Percentiles rank a stretch among this genome's conserved stretches.
Evolutionary conservation across 2,888 invertebrate species (phyloP).

Genomic region (Tortricodes alternella): DNA sequence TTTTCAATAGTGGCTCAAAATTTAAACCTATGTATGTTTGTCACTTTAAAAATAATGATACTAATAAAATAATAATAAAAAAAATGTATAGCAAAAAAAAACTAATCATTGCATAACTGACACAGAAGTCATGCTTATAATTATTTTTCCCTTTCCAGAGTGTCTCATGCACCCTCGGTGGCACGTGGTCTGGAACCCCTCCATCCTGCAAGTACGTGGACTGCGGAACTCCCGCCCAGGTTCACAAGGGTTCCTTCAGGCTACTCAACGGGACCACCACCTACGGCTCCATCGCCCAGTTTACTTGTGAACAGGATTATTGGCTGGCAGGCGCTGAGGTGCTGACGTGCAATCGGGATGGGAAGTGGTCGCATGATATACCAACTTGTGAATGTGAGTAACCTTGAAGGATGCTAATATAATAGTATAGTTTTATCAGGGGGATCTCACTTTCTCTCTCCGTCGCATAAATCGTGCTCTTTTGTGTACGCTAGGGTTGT

Average conservation of each 20-base stretch:
- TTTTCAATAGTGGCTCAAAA: too few species aligned
- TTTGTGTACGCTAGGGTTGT: too few species aligned
- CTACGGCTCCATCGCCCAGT: conserved; percentile 89
- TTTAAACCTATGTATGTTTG: too few species aligned
- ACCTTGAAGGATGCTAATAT: too few species aligned
- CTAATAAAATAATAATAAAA: not conserved
- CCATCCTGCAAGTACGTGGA: conserved; percentile 94
- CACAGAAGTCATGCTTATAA: too few species aligned
- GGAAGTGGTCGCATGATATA: conserved; percentile 93
- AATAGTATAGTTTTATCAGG: too few species aligned
- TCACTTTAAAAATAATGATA: too few species aligned
- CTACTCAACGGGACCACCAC: conserved; percentile 91
- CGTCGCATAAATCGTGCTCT: not conserved
- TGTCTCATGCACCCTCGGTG: conserved; percentile 92
- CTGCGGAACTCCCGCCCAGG: conserved; percentile 91
- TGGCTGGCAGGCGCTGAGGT: conserved; percentile 90
- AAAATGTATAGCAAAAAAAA: not conserved
- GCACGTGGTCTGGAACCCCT: conserved; percentile 90
- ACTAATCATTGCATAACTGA: too few species aligned
- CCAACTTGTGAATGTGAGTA: conserved; percentile 92
- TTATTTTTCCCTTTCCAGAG: too few species aligned
- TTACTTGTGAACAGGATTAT: conserved; percentile 91
- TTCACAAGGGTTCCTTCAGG: conserved; percentile 88
- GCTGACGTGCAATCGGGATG: conserved; percentile 90
- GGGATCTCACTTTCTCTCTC: too few species aligned